phyloP scores from a whole-genome alignment of 2,797 vertebrate species.

The Poliocrania exsul region DNA sequence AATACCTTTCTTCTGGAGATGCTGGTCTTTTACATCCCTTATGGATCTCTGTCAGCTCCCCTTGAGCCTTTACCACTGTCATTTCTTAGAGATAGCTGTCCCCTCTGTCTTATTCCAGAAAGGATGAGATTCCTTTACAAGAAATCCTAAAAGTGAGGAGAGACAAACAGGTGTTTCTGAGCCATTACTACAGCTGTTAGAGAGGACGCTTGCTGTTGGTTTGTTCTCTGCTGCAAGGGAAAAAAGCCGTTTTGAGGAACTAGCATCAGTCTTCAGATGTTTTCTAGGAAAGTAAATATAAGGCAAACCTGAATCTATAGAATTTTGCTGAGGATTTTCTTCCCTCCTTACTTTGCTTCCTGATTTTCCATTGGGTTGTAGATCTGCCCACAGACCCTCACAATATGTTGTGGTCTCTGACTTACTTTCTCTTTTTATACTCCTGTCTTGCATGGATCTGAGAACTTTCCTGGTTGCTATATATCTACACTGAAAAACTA shows the following conservation, averaged over 20 bases:
- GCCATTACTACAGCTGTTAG: background rate
- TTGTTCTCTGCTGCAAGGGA: background rate
- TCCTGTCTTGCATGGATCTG: background rate
- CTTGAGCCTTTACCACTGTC: background rate
- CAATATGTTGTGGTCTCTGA: background rate
- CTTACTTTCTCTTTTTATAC: background rate
- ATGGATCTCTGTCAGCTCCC: background rate
- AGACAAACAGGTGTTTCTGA: background rate
- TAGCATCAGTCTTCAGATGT: background rate
- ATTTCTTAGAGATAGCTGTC: background rate
- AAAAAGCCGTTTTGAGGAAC: background rate
- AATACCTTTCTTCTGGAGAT: background rate
- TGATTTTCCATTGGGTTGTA: background rate
- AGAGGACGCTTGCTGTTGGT: background rate
- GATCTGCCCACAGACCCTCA: background rate
- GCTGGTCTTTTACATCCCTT: background rate
- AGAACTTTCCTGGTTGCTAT: background rate
- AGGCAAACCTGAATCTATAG: background rate
- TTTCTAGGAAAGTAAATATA: background rate
- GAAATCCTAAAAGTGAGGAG: background rate
- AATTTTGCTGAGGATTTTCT: background rate
- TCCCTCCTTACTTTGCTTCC: background rate
- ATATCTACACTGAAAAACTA: background rate
- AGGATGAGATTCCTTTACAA: background rate
- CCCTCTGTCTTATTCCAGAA: background rate